Evolutionary conservation across 2,888 invertebrate genomes (phyloP).

Genomic region (Sepioteuthis lessoniana): DNA sequence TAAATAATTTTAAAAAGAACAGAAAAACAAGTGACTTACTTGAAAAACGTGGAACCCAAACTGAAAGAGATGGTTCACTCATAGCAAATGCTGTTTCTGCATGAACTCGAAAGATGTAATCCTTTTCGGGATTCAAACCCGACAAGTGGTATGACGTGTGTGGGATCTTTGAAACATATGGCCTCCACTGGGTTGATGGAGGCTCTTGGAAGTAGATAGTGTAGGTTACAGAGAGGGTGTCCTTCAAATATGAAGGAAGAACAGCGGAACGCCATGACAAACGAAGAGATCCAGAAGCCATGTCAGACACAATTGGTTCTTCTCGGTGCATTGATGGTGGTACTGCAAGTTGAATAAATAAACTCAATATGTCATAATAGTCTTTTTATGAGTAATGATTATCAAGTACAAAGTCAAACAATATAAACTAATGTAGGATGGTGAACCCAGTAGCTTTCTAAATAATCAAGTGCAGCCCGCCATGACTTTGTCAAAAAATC

Average conservation of each 20-base stretch:
- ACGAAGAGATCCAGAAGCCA: conserved; percentile 62
- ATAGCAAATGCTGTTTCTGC: conserved; percentile 97
- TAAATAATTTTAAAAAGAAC: background rate
- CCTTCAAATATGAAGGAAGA: conserved; percentile 60
- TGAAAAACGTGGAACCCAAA: conserved; percentile 60
- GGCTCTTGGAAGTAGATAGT: conserved; percentile 64
- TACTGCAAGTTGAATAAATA: conserved; percentile 56
- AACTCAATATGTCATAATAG: background rate
- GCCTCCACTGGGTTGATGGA: conserved; percentile 64
- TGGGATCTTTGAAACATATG: conserved; percentile 63
- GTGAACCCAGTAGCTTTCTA: too few relatives aligned
- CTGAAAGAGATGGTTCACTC: conserved; percentile 91
- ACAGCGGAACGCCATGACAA: conserved; percentile 69
- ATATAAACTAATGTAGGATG: background rate
- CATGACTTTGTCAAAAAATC: too few relatives aligned
- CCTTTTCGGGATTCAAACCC: conserved; percentile 80
- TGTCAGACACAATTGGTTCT: conserved; percentile 66
- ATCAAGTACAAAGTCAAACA: background rate
- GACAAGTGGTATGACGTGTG: conserved; percentile 65
- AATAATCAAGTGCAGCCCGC: too few relatives aligned
- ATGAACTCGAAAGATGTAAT: conserved; percentile 94
- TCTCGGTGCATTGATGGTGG: conserved; percentile 63
- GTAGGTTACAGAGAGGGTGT: conserved; percentile 63
- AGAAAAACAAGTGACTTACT: conserved; percentile 53
- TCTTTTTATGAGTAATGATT: background rate